Base-by-base conservation (phyloP, 2,888 invertebrate genomes). In the Orthosia cruda region DNA sequence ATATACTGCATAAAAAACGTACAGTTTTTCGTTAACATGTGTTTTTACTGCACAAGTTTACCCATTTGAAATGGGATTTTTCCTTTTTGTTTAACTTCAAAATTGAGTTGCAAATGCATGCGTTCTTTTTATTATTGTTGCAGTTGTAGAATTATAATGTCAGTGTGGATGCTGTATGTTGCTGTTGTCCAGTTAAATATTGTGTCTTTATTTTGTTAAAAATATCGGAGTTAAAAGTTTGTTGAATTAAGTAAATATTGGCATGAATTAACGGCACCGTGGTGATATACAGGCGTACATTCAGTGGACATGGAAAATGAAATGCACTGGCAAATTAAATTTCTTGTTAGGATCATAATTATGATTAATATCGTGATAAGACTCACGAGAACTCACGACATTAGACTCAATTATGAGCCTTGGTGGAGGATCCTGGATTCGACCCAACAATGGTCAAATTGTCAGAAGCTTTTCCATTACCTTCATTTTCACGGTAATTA, bases 41-140 rank as follows among this genome's bases (percentile, higher is more conserved):
- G n/a, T n/a, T n/a, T n/a, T n/a, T n/a, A 78, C 66, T 55, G 15
- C 20, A 47, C 15, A 77, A 80, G 71, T 71, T 57, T 54, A 15
- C 20, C 49, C 67, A 18, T 70, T 78, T 65, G 47, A 57, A 66
- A 59, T n/a, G 54, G 61, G 26, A 69, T 59, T 20, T 50, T 52
- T 32, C 20, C 47, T 70, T 81, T 72, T 47, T 58, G 61, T 83
- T 69, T 59, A 64, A 61, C 71, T 80, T 40, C 23, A 26, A 71
- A 84, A 81, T 81, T 68, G 59, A 73, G 76, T 68, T 76, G 76
- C n/a, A 63, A 70, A 70, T 70, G 62, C 52, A 40, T 62, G n/a
- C 23, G 26, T 59, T 55, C 26, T 62, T 74, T 67, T 80, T 74
- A 23, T 80, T 74, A 23, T 71, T 71, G 62, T 61, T 64, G n/a